A percentile compares a stretch with the other conserved stretches of the same genome.
Conservation (phyloP, 23 tunicate genomes). For the Trididemnum clinides region DNA sequence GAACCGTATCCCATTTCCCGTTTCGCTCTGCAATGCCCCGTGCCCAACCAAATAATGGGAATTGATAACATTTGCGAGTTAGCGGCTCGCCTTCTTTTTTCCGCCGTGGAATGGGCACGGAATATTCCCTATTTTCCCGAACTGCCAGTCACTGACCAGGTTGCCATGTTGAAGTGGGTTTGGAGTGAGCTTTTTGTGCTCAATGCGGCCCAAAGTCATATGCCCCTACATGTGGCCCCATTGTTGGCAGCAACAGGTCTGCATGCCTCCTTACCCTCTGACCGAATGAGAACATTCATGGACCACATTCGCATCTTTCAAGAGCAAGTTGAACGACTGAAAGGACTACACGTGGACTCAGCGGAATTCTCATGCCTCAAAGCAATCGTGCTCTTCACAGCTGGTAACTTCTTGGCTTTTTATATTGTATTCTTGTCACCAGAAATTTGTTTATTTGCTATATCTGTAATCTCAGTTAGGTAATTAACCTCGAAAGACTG, state of each 20-base stretch:
- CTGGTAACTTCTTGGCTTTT: no score
- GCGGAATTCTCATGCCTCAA: slow-evolving; percentile 99
- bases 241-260: slow-evolving; percentile 96
- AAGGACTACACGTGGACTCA: slow-evolving; percentile 92
- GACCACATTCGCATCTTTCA: slow-evolving; percentile 97
- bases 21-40: slow-evolving; percentile 82
- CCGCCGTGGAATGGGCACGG: slow-evolving; percentile 99
- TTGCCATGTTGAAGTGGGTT: slow-evolving; percentile 98
- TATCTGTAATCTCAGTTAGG: no score
- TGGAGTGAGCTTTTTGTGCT: slow-evolving; percentile 99
- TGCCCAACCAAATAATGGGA: slow-evolving; percentile 97
- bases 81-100: slow-evolving; percentile 93
- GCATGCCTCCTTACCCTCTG: slow-evolving; percentile 81
- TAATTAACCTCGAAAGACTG: no score
- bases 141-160: slow-evolving; percentile 95
- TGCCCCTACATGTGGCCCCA: slow-evolving; percentile 98
- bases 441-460: no score
- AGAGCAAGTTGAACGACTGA: slow-evolving; percentile 96
- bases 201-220: slow-evolving; percentile 98
- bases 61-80: slow-evolving; percentile 97
- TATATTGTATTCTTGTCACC: no score
- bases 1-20: slow-evolving; percentile 98
- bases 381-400: slow-evolving; percentile 95
- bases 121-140: slow-evolving; percentile 96
- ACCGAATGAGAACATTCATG: slow-evolving; percentile 94